phyloP scores from a whole-genome alignment of 2,888 invertebrate genomes.

The Dione vanillae region DNA sequence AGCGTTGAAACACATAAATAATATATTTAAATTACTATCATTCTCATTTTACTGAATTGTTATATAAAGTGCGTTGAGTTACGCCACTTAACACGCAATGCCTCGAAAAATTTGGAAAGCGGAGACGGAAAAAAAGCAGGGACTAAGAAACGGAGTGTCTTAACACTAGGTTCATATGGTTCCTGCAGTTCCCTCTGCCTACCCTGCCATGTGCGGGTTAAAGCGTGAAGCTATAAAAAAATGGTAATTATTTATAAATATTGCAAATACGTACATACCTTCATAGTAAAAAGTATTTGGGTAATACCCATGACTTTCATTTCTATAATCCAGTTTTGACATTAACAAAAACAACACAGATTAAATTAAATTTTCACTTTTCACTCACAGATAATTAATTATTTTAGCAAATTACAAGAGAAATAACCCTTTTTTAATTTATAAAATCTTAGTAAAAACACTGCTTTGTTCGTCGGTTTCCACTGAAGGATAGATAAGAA shows the following conservation, averaged over 20 bases:
- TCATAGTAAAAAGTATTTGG: constrained; percentile 20
- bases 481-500: constrained; percentile 63
- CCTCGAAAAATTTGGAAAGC: too few species aligned
- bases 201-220: too few species aligned
- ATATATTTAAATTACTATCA: too few species aligned
- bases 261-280: constrained; percentile 19
- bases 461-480: constrained; percentile 48
- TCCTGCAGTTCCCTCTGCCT: too few species aligned
- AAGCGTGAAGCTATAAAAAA: too few species aligned
- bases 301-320: constrained; percentile 1
- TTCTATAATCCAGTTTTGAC: constrained; percentile 33
- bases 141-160: too few species aligned
- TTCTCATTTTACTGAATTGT: too few species aligned
- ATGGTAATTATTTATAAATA: background rate
- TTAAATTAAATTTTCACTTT: constrained; percentile 21
- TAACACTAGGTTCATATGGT: too few species aligned
- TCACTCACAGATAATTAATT: constrained; percentile 20
- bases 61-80: background rate
- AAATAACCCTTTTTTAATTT: background rate
- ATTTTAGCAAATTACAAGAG: background rate
- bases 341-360: constrained; percentile 5
- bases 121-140: too few species aligned
- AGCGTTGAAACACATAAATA: too few species aligned
- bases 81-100: background rate
- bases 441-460: constrained; percentile 23